Conservation (phyloP, 2,797 vertebrate genomes). For the Smutsia temminckii region DNA sequence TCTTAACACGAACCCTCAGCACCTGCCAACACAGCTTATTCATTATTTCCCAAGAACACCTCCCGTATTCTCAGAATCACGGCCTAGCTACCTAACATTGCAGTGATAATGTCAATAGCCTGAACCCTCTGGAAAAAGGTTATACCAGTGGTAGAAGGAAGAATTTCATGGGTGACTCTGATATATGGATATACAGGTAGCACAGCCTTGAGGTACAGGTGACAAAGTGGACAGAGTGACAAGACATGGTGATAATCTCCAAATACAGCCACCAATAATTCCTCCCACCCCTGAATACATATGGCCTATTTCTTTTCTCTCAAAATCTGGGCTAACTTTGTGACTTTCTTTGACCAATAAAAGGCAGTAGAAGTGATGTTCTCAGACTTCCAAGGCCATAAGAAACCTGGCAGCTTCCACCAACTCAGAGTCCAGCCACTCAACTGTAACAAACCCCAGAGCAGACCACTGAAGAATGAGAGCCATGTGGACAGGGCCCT, state of each 20-base stretch:
- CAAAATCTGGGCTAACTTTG: neutral
- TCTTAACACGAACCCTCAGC: neutral
- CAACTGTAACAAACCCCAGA: neutral
- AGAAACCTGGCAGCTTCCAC: neutral
- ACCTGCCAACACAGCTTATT: neutral
- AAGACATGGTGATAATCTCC: neutral
- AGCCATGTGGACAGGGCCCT: neutral
- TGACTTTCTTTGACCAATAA: neutral
- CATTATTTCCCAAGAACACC: neutral
- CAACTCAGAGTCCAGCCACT: neutral
- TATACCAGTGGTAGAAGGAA: neutral
- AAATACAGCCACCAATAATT: neutral
- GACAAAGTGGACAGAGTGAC: neutral
- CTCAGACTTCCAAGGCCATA: neutral
- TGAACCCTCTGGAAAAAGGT: neutral
- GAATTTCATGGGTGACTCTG: neutral
- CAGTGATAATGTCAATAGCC: neutral
- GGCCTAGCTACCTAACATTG: neutral
- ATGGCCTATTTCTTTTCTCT: neutral
- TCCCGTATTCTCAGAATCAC: neutral
- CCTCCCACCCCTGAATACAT: neutral
- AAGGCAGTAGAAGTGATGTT: neutral
- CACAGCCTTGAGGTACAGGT: neutral
- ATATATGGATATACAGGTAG: neutral
- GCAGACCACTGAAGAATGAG: neutral